Base-by-base conservation (phyloP, 30 jellyfish, hydroid and myxozoan genomes). In the Chironex yamaguchii region DNA sequence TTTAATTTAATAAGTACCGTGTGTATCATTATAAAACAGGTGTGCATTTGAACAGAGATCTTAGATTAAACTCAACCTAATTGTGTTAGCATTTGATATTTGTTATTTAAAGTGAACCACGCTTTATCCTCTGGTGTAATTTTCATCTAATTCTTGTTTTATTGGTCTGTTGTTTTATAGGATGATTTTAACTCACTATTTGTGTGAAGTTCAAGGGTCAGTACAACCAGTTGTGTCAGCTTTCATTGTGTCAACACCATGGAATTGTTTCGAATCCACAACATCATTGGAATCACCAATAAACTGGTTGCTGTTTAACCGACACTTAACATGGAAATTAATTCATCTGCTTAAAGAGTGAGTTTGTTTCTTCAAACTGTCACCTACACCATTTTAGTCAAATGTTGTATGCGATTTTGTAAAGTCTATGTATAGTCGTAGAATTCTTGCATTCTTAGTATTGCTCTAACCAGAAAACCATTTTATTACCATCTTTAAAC, bases 191-290 rank as follows among this genome's bases (percentile, higher is more conserved):
- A 68, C 98, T n/a, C 91, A 88, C 67, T 93, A 92, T 78, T 17
- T 92, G 58, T 91, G 96, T 0, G 78, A 89, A 31, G 90, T 89
- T 48, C 96, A 92, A 42, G 82, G 83, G 12, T 81, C 88, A 1
- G 91, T 79, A 64, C 74, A 95, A 22, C 91, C 83, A 29, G 66
- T 93, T 69, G 51, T 79, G 30, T 96, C 93, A 0, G 98, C 96
- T 12, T 82, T 93, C 25, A 78, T 93, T 54, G 82, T 93, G 26
- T 93, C 98, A 0, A 97, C 78, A 21, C 97, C 96, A 29, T 93
- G 98, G 98, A 95, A 93, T 68, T 34, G 93, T 42, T 83, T 88
- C 84, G 72, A 35, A 32, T 93, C 98, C 13, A 76, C 98, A 0
- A 52, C 4, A 24, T 93, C 98, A 0, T 90, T 93, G 0, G 98